Base-by-base conservation (phyloP, 2,888 invertebrate genomes). In the Muscina levida region DNA sequence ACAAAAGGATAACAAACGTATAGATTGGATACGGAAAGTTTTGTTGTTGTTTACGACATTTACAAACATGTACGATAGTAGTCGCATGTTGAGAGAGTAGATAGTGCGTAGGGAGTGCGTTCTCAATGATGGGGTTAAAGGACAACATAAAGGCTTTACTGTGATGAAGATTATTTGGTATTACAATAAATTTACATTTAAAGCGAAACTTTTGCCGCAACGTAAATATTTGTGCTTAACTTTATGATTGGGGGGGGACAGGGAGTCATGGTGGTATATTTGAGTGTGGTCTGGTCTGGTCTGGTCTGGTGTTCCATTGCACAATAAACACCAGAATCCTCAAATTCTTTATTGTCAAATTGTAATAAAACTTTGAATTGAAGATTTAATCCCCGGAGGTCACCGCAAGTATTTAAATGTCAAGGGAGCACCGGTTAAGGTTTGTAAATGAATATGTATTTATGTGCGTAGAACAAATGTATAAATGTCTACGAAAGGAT, bases 101-200 rank as follows among this genome's bases (percentile, higher is more conserved):
- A 46, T n/a, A n/a, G n/a, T n/a, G n/a, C n/a, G n/a, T n/a, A n/a
- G n/a, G 46, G 15, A 17, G n/a, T 46, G 46, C 5, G 48, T 17
- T n/a, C n/a, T n/a, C n/a, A n/a, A n/a, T n/a, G n/a, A n/a, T n/a
- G 6, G 48, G 19, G 19, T 19, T 6, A 22, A 8, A 10, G 48
- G 48, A 17, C 17, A 10, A 42, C 53, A 26, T 2, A 31, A 24
- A 17, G 17, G 57, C n/a, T 13, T 26, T 31, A 31, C n/a, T 57
- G 37, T 59, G 37, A 39, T 17, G 59, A 59, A 59, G 59, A 59
- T 59, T 59, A 59, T 37, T 59, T 39, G 59, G 59, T 59, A 59
- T 59, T 59, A 59, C 59, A 59, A 59, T 59, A 59, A 59, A 59
- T 59, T 59, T 59, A 59, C 59, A 59, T 59, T 15, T 11, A 48